Evolutionary conservation across 1,140 invertebrate species (phyloP).

Genomic region (Brachionus paranguensis): DNA sequence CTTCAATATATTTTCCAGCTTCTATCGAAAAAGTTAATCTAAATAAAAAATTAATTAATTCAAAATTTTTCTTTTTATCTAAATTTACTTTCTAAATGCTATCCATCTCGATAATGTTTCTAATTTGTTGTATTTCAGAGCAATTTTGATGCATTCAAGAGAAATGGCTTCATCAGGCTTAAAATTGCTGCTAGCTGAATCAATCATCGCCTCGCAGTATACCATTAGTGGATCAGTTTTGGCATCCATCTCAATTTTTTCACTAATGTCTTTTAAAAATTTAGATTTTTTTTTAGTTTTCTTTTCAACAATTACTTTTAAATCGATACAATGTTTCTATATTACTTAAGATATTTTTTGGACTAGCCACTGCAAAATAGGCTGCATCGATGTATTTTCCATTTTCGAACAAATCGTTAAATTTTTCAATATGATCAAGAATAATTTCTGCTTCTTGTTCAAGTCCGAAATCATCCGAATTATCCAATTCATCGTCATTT

Average conservation of each 20-base stretch:
- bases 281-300: background rate
- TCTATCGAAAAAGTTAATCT: conserved; percentile 21
- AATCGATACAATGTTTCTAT: conserved; percentile 53
- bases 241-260: conserved; percentile 43
- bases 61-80: background rate
- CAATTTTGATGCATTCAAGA: conserved; percentile 50
- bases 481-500: conserved; percentile 40
- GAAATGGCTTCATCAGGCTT: conserved; percentile 49
- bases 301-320: conserved; percentile 46
- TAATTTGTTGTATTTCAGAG: conserved; percentile 49
- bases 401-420: conserved; percentile 55
- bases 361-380: conserved; percentile 54
- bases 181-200: conserved; percentile 47
- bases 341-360: conserved; percentile 53
- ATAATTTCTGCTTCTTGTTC: conserved; percentile 55
- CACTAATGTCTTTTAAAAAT: conserved; percentile 45
- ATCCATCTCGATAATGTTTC: conserved; percentile 53
- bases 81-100: conserved; percentile 51
- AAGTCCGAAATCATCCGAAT: conserved; percentile 43
- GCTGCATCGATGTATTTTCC: conserved; percentile 53
- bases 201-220: conserved; percentile 54
- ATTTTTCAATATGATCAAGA: conserved; percentile 55
- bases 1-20: background rate
- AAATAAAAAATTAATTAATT: background rate
- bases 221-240: conserved; percentile 46